A percentile compares a stretch with the other conserved stretches of the same genome.
These are phyloP conservation scores for Himantopus leucocephalus DNA, from an alignment of 2,113 vertebrate species.

Conservation along the genomic window DNA sequence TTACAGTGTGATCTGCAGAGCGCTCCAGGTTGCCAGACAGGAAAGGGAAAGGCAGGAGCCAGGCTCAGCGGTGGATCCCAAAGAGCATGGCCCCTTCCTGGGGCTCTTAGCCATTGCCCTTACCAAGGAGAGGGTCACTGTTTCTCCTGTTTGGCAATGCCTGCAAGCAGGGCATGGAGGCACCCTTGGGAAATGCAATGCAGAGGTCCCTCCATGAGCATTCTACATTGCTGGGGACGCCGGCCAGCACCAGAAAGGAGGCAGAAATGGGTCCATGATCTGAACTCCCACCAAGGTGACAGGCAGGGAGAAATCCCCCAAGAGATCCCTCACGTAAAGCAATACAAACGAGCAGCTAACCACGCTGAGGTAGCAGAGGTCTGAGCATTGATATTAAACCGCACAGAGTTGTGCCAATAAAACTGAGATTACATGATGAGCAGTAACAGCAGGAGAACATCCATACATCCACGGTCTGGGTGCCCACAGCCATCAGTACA, in stretches of 20 bases:
- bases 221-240: too few relatives aligned
- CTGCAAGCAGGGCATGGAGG: background rate
- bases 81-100: background rate
- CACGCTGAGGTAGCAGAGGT: background rate
- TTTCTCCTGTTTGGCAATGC: background rate
- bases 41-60: background rate
- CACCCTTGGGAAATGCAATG: background rate
- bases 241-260: background rate
- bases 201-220: background rate
- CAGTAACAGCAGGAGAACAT: background rate
- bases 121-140: rapidly evolving
- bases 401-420: background rate
- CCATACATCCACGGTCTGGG: background rate
- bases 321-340: background rate
- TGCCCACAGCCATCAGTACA: background rate
- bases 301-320: background rate
- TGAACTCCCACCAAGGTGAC: background rate
- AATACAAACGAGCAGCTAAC: background rate
- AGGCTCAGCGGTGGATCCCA: background rate
- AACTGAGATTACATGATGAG: background rate
- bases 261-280: background rate
- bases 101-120: background rate
- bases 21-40: rapidly evolving
- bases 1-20: background rate
- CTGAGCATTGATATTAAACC: background rate